Percentiles rank a stretch among this genome's conserved stretches.
Evolutionary conservation across 2,797 vertebrate species (phyloP).

Genomic region (Semaprochilodus insignis): DNA sequence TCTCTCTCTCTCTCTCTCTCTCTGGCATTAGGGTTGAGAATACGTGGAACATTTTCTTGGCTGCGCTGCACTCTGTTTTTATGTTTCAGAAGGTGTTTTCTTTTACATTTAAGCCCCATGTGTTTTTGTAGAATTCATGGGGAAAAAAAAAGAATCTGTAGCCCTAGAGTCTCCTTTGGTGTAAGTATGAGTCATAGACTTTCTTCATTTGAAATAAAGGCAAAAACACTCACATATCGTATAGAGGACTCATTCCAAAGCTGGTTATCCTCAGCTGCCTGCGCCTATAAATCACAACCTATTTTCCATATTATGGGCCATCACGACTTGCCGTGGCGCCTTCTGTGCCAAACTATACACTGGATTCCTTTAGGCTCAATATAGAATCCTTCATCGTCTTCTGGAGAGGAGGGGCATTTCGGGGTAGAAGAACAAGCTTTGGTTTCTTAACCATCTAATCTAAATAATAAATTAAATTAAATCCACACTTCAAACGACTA

Average conservation of each 20-base stretch:
- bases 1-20: constrained; percentile 23
- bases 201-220: constrained; percentile 29
- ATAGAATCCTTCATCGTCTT: constrained; percentile 31
- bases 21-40: constrained; percentile 68
- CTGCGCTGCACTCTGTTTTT: constrained; percentile 73
- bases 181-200: constrained; percentile 70
- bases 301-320: constrained; percentile 74
- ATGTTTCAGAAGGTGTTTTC: constrained; percentile 78
- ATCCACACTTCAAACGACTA: constrained; percentile 1
- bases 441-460: not conserved
- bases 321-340: constrained; percentile 34
- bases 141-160: constrained; percentile 48
- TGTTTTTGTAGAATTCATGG: constrained; percentile 71
- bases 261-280: constrained; percentile 81
- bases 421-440: constrained; percentile 27
- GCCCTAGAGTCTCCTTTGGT: constrained; percentile 70
- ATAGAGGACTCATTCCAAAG: constrained; percentile 67
- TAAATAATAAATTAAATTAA: constrained; percentile 38
- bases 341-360: constrained; percentile 37
- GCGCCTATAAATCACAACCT: constrained; percentile 79
- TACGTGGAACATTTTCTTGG: constrained; percentile 81
- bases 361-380: constrained; percentile 3
- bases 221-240: not conserved
- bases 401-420: constrained; percentile 23
- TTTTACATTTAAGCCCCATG: constrained; percentile 71